Percentiles rank a stretch among this genome's conserved stretches.
These are phyloP conservation scores for Hippasteria phrygiana DNA, from an alignment of 53 echinoderm and acorn worm genomes.

Conservation along the genomic window DNA sequence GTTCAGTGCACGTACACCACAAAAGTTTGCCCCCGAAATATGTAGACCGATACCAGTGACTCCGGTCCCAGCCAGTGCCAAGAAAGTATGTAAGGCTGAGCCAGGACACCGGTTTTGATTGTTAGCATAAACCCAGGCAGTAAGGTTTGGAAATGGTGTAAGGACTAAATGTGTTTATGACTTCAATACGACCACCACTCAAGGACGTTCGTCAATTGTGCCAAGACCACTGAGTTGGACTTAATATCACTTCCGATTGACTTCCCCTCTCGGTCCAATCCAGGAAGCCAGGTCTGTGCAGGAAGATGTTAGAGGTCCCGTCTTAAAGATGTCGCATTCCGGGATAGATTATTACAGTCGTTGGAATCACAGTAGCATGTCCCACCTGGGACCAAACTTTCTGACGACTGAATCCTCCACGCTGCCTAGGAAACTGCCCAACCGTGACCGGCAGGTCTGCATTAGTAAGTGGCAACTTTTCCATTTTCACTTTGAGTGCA, in stretches of 20 bases:
- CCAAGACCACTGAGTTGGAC: background rate
- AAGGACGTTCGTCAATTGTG: constrained; percentile 3
- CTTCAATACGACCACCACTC: background rate
- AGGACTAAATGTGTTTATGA: background rate
- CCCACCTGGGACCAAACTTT: constrained; percentile 13
- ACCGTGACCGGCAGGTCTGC: background rate
- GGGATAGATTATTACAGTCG: constrained; percentile 24
- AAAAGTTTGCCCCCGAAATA: no score
- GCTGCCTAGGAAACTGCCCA: constrained; percentile 42
- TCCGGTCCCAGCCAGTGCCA: no score
- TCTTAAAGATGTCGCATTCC: constrained; percentile 4
- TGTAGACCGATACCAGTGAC: no score
- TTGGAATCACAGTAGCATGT: constrained; percentile 41
- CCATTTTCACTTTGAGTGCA: no score
- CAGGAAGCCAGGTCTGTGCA: constrained; percentile 39
- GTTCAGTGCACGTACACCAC: no score
- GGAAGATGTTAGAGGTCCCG: background rate
- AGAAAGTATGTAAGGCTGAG: no score
- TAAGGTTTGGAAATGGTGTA: background rate
- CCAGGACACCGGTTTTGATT: background rate
- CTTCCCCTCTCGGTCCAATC: background rate
- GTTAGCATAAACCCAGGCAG: background rate
- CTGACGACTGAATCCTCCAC: constrained; percentile 29
- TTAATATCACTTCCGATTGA: background rate
- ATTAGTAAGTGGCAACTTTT: no score